A percentile compares a stretch with the other conserved stretches of the same genome.
These are phyloP conservation scores for Tetragonula clypearis DNA, from an alignment of 1,140 invertebrate species.

Conservation along the genomic window DNA sequence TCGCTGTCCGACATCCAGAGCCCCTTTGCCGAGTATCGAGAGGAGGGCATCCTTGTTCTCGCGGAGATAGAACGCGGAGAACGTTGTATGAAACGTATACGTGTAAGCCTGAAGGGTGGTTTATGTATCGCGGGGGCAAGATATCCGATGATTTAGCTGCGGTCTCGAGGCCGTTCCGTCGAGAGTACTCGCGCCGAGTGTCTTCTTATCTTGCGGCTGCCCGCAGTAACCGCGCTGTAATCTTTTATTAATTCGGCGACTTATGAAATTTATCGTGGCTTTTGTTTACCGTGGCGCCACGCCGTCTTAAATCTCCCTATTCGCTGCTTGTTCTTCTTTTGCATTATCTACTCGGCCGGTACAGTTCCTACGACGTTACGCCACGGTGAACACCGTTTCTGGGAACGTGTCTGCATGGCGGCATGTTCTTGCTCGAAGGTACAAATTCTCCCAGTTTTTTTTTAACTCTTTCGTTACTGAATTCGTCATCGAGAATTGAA, in stretches of 20 bases:
- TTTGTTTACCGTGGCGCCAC: constrained; percentile 78
- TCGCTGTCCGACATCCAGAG: constrained; percentile 49
- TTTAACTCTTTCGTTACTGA: no score
- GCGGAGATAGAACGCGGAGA: constrained; percentile 55
- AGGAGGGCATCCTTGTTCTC: constrained; percentile 47
- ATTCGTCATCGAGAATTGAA: no score
- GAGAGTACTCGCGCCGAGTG: constrained; percentile 60
- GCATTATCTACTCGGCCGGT: constrained; percentile 69
- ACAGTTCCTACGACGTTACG: constrained; percentile 8
- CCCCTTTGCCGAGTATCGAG: constrained; percentile 44
- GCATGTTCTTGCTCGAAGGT: background rate
- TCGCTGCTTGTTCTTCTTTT: constrained; percentile 66
- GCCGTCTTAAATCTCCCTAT: constrained; percentile 76
- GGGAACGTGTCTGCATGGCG: background rate
- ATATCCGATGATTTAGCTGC: constrained; percentile 82
- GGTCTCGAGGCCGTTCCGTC: constrained; percentile 72
- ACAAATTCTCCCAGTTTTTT: background rate
- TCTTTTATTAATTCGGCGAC: constrained; percentile 83
- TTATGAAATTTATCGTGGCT: constrained; percentile 81
- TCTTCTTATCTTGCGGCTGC: constrained; percentile 78
- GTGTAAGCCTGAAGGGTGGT: constrained; percentile 81
- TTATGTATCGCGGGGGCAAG: constrained; percentile 81
- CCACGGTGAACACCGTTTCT: background rate
- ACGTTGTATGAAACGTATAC: constrained; percentile 65
- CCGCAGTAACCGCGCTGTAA: constrained; percentile 80